Evolutionary conservation across 2,888 invertebrate genomes (phyloP), one percentile per base, ranked within the genome.

Genomic region (Pollenia griseotomentosa): DNA sequence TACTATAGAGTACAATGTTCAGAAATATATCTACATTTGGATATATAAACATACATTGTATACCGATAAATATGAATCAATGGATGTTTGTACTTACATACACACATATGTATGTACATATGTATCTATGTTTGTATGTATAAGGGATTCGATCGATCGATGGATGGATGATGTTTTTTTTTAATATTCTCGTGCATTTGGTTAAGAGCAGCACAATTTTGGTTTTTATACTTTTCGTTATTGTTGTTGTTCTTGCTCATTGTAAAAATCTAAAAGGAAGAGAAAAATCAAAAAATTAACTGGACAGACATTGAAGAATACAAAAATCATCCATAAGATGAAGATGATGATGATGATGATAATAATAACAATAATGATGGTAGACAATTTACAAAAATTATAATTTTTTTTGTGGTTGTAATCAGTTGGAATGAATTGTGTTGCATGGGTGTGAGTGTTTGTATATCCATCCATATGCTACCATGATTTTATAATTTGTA

Each of bases 111-210:
- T 19, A 33, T 53, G n/a, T 46, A 2, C 11, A 16, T 51, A 33
- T 53, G 14, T 8, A 66, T 33, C 9, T 51, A 12, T 51, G 23
- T 48, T 42, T 42, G 55, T 53, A 42, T n/a, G 33, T 16, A 63
- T 70, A 33, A 19, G 59, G 0, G 42, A 63, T 70, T 14, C 70
- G 71, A 71, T 83, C 70, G 83, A 77, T 85, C 48, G 77, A 55
- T 77, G 19, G 40, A 65, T 65, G 9, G 77, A 57, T 73, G 48
- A 77, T 61, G 61, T 42, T 33, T 4, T 59, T 61, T 51, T 59
- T 65, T 42, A 55, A 16, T 65, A 16, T 68, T 40, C 61, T 42
- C 53, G 53, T 73, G 66, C 73, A 68, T 44, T 74, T 66, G 46
- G 16, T 48, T 42, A 68, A 68, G 59, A 73, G 63, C 74, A 66